Conservation (phyloP, 1,140 invertebrate species). For the Bombus sibiricus region DNA sequence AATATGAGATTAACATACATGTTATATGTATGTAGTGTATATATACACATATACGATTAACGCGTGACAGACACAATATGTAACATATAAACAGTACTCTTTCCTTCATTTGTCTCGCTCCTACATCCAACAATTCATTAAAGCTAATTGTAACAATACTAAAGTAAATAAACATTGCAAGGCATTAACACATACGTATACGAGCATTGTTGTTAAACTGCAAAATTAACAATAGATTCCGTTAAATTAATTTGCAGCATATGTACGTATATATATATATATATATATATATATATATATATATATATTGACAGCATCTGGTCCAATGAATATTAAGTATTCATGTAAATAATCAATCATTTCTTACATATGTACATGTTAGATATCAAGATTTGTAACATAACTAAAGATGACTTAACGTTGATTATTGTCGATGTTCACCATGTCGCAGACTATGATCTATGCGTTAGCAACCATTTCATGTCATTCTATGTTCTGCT, state of each 20-base stretch:
- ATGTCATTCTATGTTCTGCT: background rate
- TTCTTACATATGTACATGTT: constrained; percentile 58
- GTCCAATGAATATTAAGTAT: constrained; percentile 72
- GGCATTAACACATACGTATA: constrained; percentile 70
- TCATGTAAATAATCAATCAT: constrained; percentile 62
- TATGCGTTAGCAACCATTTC: background rate
- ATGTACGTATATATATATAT: constrained; percentile 29
- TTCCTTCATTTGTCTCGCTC: constrained; percentile 35
- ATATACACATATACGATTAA: constrained; percentile 63
- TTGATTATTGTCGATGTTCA: constrained; percentile 66
- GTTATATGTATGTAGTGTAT: constrained; percentile 46
- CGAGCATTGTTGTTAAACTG: constrained; percentile 64
- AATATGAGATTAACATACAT: constrained; percentile 41
- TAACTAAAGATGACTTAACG: constrained; percentile 50
- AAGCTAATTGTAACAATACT: constrained; percentile 70
- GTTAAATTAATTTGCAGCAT: constrained; percentile 37
- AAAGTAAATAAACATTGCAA: constrained; percentile 72
- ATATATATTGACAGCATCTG: constrained; percentile 59
- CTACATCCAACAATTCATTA: constrained; percentile 63
- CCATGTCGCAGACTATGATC: constrained; percentile 23
- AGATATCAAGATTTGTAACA: constrained; percentile 46
- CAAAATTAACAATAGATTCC: constrained; percentile 37
- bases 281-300: constrained; percentile 31
- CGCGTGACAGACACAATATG: constrained; percentile 21
- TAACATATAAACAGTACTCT: constrained; percentile 40